Evolutionary conservation across 1,140 invertebrate species (phyloP).

Genomic region (Drosophila bifasciata): DNA sequence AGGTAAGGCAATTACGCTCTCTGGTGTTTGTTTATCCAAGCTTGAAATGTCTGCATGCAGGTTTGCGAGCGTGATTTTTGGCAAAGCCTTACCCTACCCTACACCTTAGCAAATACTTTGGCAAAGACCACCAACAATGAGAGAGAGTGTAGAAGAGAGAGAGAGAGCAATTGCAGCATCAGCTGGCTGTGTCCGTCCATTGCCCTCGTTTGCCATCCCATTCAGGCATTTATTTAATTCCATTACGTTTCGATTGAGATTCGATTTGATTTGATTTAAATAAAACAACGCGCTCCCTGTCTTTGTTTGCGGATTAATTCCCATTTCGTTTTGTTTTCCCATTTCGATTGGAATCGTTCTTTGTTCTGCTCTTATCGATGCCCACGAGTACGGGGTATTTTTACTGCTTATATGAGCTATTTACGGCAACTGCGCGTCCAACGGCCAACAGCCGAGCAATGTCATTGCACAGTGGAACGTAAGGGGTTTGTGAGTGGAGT

Average conservation of each 20-base stretch:
- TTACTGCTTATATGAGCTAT: slow-evolving; percentile 30
- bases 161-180: slow-evolving; percentile 41
- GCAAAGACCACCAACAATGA: slow-evolving; percentile 10
- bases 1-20: no score
- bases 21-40: no score
- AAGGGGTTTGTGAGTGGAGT: no score
- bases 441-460: slow-evolving; percentile 9
- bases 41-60: no score
- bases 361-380: slow-evolving; percentile 43
- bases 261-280: slow-evolving; percentile 51
- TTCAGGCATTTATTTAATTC: slow-evolving; percentile 3
- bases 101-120: slow-evolving; percentile 5
- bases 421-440: slow-evolving; percentile 10
- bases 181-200: slow-evolving; percentile 64
- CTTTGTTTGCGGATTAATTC: slow-evolving; percentile 47
- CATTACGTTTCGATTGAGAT: slow-evolving; percentile 6
- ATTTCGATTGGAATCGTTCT: slow-evolving; percentile 39
- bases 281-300: slow-evolving; percentile 35
- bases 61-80: no score
- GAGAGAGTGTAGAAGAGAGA: slow-evolving; percentile 4
- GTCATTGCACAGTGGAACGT: not conserved
- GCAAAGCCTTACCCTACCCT: no score
- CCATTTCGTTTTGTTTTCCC: slow-evolving; percentile 35
- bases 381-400: no score
- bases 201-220: slow-evolving; percentile 50